Percentiles rank a stretch among this genome's conserved stretches.
phyloP scores from a whole-genome alignment of 1,140 invertebrate genomes.

The Megalonaias nervosa region DNA sequence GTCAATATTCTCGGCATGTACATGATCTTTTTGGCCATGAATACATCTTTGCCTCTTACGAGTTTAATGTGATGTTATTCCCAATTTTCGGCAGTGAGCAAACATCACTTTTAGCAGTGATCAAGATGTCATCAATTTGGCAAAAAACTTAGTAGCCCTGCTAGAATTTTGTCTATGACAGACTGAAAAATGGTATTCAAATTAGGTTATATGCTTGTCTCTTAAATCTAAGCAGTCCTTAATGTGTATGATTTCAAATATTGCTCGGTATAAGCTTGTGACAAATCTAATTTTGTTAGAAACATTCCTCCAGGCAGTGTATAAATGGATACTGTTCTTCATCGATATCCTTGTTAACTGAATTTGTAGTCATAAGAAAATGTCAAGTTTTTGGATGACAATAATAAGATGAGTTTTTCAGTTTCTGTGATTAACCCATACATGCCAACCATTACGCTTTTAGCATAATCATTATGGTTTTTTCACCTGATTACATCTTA shows the following conservation, averaged over 20 bases:
- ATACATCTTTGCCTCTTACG: slow-evolving; percentile 4
- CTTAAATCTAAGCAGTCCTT: slow-evolving; percentile 72
- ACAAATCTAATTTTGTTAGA: slow-evolving; percentile 60
- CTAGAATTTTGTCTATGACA: slow-evolving; percentile 59
- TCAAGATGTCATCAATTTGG: slow-evolving; percentile 34
- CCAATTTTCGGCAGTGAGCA: no score
- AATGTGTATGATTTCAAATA: slow-evolving; percentile 65
- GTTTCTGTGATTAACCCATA: no score
- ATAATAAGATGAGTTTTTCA: no score
- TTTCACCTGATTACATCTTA: no score
- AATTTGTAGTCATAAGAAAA: no score
- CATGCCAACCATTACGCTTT: no score
- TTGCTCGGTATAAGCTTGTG: slow-evolving; percentile 57
- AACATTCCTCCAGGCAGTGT: slow-evolving; percentile 37
- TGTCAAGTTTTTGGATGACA: no score
- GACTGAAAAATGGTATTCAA: slow-evolving; percentile 73
- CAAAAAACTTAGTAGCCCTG: slow-evolving; percentile 5
- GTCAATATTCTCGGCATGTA: no score
- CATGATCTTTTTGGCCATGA: neutral
- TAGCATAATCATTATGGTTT: no score
- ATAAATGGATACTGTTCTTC: slow-evolving; percentile 31
- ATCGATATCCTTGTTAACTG: slow-evolving; percentile 48
- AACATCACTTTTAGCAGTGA: slow-evolving; percentile 5
- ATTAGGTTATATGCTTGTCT: slow-evolving; percentile 73
- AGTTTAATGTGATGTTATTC: slow-evolving; percentile 2